Conservation (phyloP, 2,113 vertebrate genomes). For the Lasiurus cinereus region DNA sequence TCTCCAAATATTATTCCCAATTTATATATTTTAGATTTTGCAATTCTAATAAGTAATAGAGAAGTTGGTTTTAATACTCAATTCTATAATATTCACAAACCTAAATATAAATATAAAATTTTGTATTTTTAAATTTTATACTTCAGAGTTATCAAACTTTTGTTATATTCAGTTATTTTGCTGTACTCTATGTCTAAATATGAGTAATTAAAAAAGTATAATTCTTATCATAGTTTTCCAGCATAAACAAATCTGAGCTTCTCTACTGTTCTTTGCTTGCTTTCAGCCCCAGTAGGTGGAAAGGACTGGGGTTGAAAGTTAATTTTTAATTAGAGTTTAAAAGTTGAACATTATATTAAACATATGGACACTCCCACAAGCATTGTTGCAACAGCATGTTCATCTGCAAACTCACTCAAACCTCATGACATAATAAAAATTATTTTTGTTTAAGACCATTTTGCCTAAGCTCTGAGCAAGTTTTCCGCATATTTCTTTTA, state of each 20-base stretch:
- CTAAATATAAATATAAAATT: neutral
- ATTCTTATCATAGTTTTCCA: constrained; percentile 39
- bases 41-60: constrained; percentile 28
- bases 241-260: constrained; percentile 74
- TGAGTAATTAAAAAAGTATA: constrained; percentile 19
- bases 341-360: constrained; percentile 80
- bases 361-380: constrained; percentile 80
- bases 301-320: constrained; percentile 61
- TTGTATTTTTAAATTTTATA: neutral
- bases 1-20: neutral
- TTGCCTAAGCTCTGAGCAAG: neutral
- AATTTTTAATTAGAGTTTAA: constrained; percentile 81
- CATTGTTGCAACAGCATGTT: constrained; percentile 73
- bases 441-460: constrained; percentile 20
- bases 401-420: constrained; percentile 68
- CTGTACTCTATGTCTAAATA: neutral
- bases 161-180: constrained; percentile 27
- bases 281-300: constrained; percentile 56
- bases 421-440: constrained; percentile 67
- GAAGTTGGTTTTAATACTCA: neutral
- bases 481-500: constrained; percentile 6
- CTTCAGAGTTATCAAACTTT: neutral
- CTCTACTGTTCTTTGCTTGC: constrained; percentile 69
- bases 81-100: neutral
- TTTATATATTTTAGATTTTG: constrained; percentile 32